phyloP scores from a whole-genome alignment of 2,797 vertebrate genomes.

The Babyrousa celebensis region DNA sequence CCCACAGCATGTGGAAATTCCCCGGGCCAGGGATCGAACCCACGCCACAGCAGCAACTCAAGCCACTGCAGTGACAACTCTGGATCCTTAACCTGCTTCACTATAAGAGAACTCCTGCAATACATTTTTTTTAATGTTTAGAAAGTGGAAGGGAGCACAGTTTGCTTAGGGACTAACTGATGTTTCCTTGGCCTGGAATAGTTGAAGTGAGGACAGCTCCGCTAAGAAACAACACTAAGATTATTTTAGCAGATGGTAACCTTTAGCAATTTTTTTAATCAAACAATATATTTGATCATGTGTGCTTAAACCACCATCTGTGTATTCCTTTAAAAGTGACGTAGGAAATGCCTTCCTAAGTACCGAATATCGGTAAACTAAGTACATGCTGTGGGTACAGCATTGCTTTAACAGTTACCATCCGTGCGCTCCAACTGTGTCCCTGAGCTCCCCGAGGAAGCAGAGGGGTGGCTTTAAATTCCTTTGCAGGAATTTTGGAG shows the following conservation, averaged over 20 bases:
- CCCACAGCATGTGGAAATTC: too few species aligned
- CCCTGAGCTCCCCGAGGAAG: neutral
- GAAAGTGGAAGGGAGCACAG: neutral
- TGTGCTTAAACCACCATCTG: neutral
- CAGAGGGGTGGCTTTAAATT: neutral
- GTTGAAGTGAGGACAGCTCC: neutral
- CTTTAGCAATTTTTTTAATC: slow-evolving; percentile 3
- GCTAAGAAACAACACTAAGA: neutral
- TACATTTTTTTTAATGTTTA: neutral
- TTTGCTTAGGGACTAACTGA: neutral
- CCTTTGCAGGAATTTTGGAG: neutral
- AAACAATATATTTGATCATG: neutral
- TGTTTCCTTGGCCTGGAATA: neutral
- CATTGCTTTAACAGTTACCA: neutral
- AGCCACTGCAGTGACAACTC: too few species aligned
- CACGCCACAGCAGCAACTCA: too few species aligned
- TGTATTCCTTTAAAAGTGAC: slow-evolving; percentile 4
- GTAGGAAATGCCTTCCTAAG: slow-evolving; percentile 5
- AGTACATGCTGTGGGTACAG: too few species aligned
- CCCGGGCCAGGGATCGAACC: too few species aligned
- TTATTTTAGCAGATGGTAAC: slow-evolving; percentile 46
- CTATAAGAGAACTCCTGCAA: too few species aligned
- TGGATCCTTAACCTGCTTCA: too few species aligned
- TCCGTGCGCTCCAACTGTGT: neutral
- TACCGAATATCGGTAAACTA: slow-evolving; percentile 21